Evolutionary conservation across 2,888 invertebrate species (phyloP), one percentile per base, ranked within the genome.

Genomic region (Suillia variegata): DNA sequence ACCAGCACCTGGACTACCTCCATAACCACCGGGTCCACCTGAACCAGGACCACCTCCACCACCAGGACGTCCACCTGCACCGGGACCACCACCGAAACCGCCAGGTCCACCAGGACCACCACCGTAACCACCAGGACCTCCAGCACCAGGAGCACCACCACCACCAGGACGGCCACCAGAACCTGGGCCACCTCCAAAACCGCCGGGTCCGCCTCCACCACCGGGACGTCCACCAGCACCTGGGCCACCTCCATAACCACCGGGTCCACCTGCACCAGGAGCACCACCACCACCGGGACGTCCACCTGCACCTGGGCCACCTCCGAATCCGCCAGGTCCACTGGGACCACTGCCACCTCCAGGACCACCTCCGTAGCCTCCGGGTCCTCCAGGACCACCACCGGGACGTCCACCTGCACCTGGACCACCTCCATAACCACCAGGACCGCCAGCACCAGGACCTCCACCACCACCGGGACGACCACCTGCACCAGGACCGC

Each of bases 401-500:
- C 61, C 63, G 22, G 70, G 67, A 31, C n/a, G n/a, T n/a, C 66
- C 66, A 17, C 73, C 62, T 13, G 24, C 51, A n/a, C 49, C 55
- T 12, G 49, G 22, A 5, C 54, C 59, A 18, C 45, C 45, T 17
- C 42, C 52, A 2, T 59, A 61, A 49, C 53, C 59, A 54, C 68
- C 61, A 5, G 69, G 74, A 2, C 68, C 66, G 24, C 67, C 69
- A 33, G 63, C 67, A 26, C 70, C 73, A 38, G 51, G 61, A 13
- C 59, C 59, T 17, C 85, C 56, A 1, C 61, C 67, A 1, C 50
- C 65, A 0, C 58, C 57, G 1, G 66, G 60, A 0, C 59, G 67
- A 1, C 54, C 60, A 1, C 60, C 70, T 1, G 69, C 72, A 1
- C 66, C 67, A 1, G 51, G 56, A 18, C 52, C 58, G 10, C 52